Percentiles rank a stretch among this genome's conserved stretches.
Conservation (phyloP, 2,888 invertebrate species). For the Allacma fusca region DNA sequence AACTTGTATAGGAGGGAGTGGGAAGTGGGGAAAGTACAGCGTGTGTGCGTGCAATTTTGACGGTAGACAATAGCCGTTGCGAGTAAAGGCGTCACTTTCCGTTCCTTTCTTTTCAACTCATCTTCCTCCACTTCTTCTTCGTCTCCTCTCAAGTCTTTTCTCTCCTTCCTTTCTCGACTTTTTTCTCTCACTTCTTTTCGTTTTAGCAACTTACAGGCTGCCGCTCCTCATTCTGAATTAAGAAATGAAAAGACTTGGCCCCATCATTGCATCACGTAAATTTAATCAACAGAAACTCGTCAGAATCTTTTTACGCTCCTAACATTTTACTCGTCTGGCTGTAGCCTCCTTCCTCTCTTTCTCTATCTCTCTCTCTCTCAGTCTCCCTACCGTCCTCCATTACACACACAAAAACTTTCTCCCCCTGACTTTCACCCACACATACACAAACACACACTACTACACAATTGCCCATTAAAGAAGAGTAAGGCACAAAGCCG, state of each 20-base stretch:
- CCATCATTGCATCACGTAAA: slow-evolving; percentile 49
- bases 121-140: not conserved
- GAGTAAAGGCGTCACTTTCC: slow-evolving; percentile 9
- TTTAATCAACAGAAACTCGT: slow-evolving; percentile 53
- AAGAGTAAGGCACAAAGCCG: no score
- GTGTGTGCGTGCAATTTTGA: not conserved
- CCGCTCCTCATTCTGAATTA: slow-evolving; percentile 41
- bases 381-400: not conserved
- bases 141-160: not conserved
- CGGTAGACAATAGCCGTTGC: slow-evolving; percentile 7
- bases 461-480: no score
- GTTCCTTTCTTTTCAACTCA: slow-evolving; percentile 12
- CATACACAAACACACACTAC: no score
- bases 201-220: not conserved
- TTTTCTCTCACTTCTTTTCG: slow-evolving; percentile 1
- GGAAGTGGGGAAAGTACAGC: not conserved
- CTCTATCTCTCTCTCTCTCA: not conserved
- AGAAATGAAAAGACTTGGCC: slow-evolving; percentile 49
- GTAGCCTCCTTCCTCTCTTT: slow-evolving; percentile 20
- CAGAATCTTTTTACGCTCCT: slow-evolving; percentile 42
- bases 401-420: slow-evolving; percentile 1
- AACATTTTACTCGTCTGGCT: slow-evolving; percentile 42
- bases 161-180: slow-evolving; percentile 23
- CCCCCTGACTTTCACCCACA: no score
- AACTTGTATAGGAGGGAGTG: not conserved